Percentiles rank a stretch among this genome's conserved stretches.
Conservation (phyloP, 2,797 vertebrate species). For the Cynopterus sphinx region DNA sequence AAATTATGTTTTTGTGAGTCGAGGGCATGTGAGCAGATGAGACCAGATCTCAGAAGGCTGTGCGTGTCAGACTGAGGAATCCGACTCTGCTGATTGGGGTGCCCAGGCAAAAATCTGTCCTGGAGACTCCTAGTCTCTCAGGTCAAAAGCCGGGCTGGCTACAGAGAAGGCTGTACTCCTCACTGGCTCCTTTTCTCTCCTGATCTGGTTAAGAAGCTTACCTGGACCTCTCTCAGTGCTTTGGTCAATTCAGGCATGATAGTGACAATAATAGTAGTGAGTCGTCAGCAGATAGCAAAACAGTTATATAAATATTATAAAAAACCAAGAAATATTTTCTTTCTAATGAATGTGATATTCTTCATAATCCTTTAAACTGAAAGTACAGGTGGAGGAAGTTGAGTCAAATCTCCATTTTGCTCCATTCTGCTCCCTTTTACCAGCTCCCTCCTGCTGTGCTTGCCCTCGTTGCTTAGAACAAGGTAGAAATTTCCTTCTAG, state of each 20-base stretch:
- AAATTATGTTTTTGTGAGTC: background rate
- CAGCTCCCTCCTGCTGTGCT: background rate
- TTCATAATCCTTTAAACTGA: background rate
- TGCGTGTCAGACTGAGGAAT: background rate
- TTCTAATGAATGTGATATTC: background rate
- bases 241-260: background rate
- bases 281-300: background rate
- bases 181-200: background rate
- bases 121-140: rapidly evolving
- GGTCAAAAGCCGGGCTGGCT: background rate
- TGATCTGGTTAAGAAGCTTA: background rate
- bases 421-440: background rate
- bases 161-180: background rate
- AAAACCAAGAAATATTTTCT: background rate
- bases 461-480: background rate
- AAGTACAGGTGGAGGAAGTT: background rate
- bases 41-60: background rate
- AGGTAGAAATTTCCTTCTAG: background rate
- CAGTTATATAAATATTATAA: background rate
- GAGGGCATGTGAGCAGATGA: background rate
- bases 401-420: background rate
- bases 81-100: background rate
- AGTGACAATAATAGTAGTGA: too few relatives aligned
- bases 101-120: background rate
- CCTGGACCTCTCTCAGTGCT: background rate